These are phyloP conservation scores for Pagrus major DNA, from an alignment of 2,113 vertebrate species.

Conservation along the genomic window DNA sequence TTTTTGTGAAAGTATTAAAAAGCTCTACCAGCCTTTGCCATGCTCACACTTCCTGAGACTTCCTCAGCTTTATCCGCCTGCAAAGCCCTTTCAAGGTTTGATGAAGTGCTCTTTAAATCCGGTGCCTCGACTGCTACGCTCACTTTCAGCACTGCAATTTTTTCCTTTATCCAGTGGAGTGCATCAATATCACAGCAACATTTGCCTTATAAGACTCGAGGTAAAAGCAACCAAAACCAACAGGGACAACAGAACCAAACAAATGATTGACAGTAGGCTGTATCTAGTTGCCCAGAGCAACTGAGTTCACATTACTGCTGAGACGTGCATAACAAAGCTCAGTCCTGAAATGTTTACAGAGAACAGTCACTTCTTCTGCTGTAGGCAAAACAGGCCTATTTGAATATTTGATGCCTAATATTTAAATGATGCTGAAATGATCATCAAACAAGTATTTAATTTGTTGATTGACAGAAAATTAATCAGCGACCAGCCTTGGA, in stretches of 20 bases:
- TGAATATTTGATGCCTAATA: not conserved
- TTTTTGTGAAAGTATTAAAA: not conserved
- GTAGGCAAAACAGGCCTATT: not conserved
- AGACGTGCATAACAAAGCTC: not conserved
- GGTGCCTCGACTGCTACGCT: not conserved
- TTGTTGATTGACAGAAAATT: not conserved
- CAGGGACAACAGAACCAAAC: not conserved
- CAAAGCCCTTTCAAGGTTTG: not conserved
- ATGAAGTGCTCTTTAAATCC: constrained; percentile 13
- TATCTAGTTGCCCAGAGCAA: not conserved
- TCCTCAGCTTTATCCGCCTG: not conserved
- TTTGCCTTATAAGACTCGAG: not conserved
- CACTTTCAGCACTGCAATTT: not conserved
- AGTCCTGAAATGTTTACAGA: not conserved
- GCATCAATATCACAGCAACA: constrained; percentile 27
- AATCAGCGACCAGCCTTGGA: not conserved
- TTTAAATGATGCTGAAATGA: too few relatives aligned
- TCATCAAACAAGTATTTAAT: not conserved
- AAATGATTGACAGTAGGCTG: not conserved
- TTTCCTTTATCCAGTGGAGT: not conserved
- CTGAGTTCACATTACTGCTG: not conserved
- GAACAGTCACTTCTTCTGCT: not conserved
- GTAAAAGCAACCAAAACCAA: constrained; percentile 7
- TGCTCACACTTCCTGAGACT: not conserved
- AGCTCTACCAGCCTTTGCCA: not conserved